These are phyloP conservation scores for Lasioglossum malachurum DNA, from an alignment of 2,888 invertebrate species.

Conservation along the genomic window DNA sequence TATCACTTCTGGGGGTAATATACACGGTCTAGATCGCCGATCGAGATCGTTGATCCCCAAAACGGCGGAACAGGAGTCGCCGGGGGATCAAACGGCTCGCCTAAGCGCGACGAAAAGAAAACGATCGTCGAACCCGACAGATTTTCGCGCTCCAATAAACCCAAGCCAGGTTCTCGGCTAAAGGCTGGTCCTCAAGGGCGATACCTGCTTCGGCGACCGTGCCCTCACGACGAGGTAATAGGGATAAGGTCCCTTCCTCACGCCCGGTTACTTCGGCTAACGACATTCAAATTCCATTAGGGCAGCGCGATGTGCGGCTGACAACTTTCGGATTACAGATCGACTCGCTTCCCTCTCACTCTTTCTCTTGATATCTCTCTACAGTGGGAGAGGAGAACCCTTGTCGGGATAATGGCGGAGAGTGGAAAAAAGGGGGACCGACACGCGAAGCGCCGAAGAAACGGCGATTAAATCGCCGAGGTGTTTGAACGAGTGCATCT, in stretches of 20 bases:
- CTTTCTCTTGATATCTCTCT: constrained; percentile 3
- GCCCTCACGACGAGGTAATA: constrained; percentile 66
- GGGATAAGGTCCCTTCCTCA: constrained; percentile 79
- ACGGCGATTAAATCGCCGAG: constrained; percentile 55
- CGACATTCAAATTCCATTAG: constrained; percentile 83
- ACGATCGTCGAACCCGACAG: constrained; percentile 47
- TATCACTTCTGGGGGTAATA: background rate
- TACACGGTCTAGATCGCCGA: background rate
- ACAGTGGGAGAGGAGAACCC: constrained; percentile 34
- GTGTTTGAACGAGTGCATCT: constrained; percentile 52
- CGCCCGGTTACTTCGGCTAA: constrained; percentile 82
- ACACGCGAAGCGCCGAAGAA: constrained; percentile 29
- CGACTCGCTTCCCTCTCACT: constrained; percentile 18
- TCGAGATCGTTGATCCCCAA: background rate
- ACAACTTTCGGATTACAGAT: constrained; percentile 76
- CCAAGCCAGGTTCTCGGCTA: constrained; percentile 18
- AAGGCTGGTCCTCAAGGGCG: constrained; percentile 29
- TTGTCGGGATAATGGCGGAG: constrained; percentile 52
- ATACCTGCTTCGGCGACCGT: constrained; percentile 52
- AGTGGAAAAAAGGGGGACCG: background rate
- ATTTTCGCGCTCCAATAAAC: constrained; percentile 70
- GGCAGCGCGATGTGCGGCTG: constrained; percentile 74
- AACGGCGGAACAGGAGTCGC: background rate
- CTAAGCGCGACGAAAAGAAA: constrained; percentile 12
- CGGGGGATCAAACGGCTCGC: background rate